A percentile compares a stretch with the other conserved stretches of the same genome.
These are phyloP conservation scores for Numenius phaeopus DNA, from an alignment of 2,797 vertebrate species.

Conservation along the genomic window DNA sequence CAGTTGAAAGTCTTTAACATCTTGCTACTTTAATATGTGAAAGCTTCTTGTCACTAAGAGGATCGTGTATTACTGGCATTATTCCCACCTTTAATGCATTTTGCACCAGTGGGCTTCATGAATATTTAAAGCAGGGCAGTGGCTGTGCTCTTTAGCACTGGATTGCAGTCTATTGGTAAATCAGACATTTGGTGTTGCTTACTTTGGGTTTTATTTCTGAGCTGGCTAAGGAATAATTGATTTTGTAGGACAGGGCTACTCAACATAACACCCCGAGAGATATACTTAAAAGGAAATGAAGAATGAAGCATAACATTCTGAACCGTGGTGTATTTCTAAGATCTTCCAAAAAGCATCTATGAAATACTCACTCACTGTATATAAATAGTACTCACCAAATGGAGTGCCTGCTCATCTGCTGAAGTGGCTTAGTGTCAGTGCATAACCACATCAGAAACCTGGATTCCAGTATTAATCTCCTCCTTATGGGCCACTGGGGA, in stretches of 20 bases:
- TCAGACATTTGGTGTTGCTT: conserved; percentile 69
- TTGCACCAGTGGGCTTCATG: conserved; percentile 72
- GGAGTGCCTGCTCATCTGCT: conserved; percentile 40
- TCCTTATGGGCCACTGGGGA: conserved; percentile 9
- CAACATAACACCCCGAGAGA: conserved; percentile 37
- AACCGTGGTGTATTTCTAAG: background rate
- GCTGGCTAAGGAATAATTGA: conserved; percentile 64
- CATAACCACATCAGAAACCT: background rate
- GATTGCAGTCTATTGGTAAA: conserved; percentile 72
- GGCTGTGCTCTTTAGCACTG: conserved; percentile 53
- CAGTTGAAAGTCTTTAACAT: conserved; percentile 76
- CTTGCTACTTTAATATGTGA: conserved; percentile 73
- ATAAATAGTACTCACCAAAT: conserved; percentile 38
- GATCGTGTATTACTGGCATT: conserved; percentile 69
- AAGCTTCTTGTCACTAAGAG: conserved; percentile 73
- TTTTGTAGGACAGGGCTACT: conserved; percentile 44
- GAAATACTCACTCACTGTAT: background rate
- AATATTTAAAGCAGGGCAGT: conserved; percentile 79
- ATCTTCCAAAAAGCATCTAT: conserved; percentile 15
- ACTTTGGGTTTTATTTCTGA: conserved; percentile 65
- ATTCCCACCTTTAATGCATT: conserved; percentile 80
- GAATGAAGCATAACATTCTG: background rate
- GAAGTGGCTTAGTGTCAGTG: conserved; percentile 36
- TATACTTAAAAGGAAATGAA: conserved; percentile 28
- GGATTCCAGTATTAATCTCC: background rate